Percentiles rank a stretch among this genome's conserved stretches.
These are phyloP conservation scores for Hylaeus anthracinus DNA, from an alignment of 1,140 invertebrate species.

Conservation along the genomic window DNA sequence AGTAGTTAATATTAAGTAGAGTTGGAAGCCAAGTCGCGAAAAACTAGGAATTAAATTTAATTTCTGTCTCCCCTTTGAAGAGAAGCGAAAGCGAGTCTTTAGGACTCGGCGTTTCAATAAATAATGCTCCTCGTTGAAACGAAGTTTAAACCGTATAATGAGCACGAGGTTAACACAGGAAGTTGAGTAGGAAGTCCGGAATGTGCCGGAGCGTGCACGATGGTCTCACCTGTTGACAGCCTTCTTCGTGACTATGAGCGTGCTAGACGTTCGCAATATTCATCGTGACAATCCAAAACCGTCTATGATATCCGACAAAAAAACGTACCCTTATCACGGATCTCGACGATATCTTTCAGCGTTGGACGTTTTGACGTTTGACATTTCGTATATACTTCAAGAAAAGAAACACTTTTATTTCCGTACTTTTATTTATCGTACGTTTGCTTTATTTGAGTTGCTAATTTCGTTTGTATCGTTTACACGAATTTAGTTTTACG, in stretches of 20 bases:
- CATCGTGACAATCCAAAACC: slow-evolving; percentile 34
- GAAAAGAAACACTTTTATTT: too few relatives aligned
- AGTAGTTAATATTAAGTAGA: too few relatives aligned
- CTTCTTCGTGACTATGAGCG: slow-evolving; percentile 25
- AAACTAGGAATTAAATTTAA: too few relatives aligned
- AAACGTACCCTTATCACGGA: not conserved
- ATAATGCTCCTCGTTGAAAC: not conserved
- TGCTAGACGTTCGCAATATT: not conserved
- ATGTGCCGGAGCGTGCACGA: slow-evolving; percentile 15
- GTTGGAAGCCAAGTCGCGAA: too few relatives aligned
- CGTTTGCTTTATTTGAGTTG: too few relatives aligned
- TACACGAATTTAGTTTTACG: too few relatives aligned
- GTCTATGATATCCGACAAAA: not conserved
- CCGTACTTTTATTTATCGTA: too few relatives aligned
- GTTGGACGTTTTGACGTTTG: not conserved
- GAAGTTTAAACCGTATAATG: slow-evolving; percentile 29
- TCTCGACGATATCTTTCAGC: not conserved
- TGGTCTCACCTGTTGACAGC: slow-evolving; percentile 42
- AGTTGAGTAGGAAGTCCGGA: slow-evolving; percentile 33
- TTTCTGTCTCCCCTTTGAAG: too few relatives aligned
- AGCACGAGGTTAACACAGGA: slow-evolving; percentile 15
- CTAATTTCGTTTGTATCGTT: too few relatives aligned
- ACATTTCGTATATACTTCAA: too few relatives aligned
- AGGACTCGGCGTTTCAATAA: not conserved
- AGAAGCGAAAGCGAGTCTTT: not conserved